Base-by-base conservation (phyloP, 1,140 invertebrate genomes). In the Meloidogyne hapla region DNA sequence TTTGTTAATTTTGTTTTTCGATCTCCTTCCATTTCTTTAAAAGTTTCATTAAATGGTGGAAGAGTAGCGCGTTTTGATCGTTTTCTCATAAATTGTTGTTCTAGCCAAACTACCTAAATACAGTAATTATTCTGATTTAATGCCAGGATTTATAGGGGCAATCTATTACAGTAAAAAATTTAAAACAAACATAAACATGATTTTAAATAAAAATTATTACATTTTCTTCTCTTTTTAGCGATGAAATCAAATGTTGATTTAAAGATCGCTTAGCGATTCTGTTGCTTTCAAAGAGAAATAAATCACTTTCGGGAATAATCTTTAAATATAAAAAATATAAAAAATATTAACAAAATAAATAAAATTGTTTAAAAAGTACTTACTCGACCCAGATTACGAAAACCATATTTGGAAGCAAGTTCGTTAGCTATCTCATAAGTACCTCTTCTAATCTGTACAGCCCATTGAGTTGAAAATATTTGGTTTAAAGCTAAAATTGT, bases 1-100 rank as follows among this genome's bases (percentile, higher is more conserved):
- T 48, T n/a, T 25, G 28, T 45, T 67, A 26, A n/a, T 33, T 33
- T 33, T 6, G 33, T 33, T n/a, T n/a, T n/a, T n/a, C n/a, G n/a
- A 33, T 2, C 33, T 33, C 33, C 33, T 6, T 33, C 33, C 9
- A 33, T 33, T n/a, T n/a, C n/a, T 33, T 33, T 33, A 5, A 5
- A 33, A 33, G 4, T 33, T 8, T 33, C 33, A 33, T 33, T 33
- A 33, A 6, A 4, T 33, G 9, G 9, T 33, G 33, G 33, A 6
- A 33, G 9, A 33, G 33, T 33, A 33, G 33, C 94, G 40, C 95
- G 89, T 89, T 97, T 97, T 62, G 92, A 91, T 26, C 95, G 91
- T 64, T 90, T 91, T 88, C 92, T 94, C 83, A 94, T 93, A 68
- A 93, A 91, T 87, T 97, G 95, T 84, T 98, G 95, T 85, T 96